Evolutionary conservation across 2,113 vertebrate species (phyloP), one percentile per base, ranked within the genome.

Genomic region (Sporophila hypoxantha): DNA sequence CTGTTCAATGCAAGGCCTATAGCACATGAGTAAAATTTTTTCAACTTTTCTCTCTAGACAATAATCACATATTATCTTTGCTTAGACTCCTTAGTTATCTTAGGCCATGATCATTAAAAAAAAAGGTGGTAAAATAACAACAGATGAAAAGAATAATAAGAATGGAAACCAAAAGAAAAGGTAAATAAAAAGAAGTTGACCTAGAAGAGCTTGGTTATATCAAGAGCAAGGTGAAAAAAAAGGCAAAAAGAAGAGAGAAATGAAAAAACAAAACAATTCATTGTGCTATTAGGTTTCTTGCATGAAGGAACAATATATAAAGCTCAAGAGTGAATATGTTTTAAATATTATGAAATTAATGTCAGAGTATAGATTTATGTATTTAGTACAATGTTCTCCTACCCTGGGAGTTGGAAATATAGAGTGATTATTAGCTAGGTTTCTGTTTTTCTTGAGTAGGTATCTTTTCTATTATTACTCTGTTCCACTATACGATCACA

Each of bases 361-460:
- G 85, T 92, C 87, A 69, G 71, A 94, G 85, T 86, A 79, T 76
- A 94, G 88, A 96, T 95, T 96, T 95, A 95, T 94, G 49, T 76
- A 91, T 93, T 94, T 81, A 90, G 60, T 84, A 90, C 49, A 92
- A 90, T 88, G 78, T 87, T 95, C 50, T 88, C 69, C 77, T 92
- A 49, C 59, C 82, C 64, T 92, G 93, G 91, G 88, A 95, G 27
- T 22, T 84, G 89, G 74, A 94, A 96, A 91, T 91, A 19, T 64
- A 71, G 82, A 85, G 70, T 74, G 87, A 95, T 96, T 96, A 95
- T 94, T 93, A 96, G 92, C 76, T 76, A 85, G 91, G 68, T 87
- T 96, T 96, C 92, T 97, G 89, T 62, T 95, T 96, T 96, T 95
- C 77, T 96, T 91, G 94, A 93, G 81, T 85, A 96, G 85, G 80